phyloP scores from a whole-genome alignment of 2,888 invertebrate genomes.

The Deroplatys truncata region DNA sequence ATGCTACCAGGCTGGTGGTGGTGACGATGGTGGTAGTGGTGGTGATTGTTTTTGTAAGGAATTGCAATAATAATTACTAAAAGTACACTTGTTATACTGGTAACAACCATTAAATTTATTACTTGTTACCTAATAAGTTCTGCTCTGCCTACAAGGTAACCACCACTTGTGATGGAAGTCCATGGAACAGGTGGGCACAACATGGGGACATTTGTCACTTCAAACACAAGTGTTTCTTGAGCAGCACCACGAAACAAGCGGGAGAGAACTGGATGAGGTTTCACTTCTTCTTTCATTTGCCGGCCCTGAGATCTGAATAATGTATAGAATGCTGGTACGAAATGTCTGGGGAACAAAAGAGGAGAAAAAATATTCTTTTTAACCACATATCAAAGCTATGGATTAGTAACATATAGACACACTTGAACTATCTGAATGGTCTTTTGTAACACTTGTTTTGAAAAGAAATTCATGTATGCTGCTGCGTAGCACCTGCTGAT shows the following conservation, averaged over 20 bases:
- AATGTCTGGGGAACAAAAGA: slow-evolving; percentile 48
- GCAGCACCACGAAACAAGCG: slow-evolving; percentile 66
- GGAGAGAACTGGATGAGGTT: slow-evolving; percentile 77
- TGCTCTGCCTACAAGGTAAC: slow-evolving; percentile 67
- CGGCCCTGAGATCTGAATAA: slow-evolving; percentile 67
- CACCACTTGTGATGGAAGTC: slow-evolving; percentile 64
- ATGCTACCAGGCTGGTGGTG: too few relatives aligned
- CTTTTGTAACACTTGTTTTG: too few relatives aligned
- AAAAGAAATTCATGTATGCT: too few relatives aligned
- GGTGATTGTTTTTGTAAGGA: too few relatives aligned
- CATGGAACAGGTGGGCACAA: slow-evolving; percentile 84
- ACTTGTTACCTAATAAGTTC: slow-evolving; percentile 50
- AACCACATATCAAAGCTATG: neutral
- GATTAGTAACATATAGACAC: too few relatives aligned
- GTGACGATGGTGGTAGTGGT: too few relatives aligned
- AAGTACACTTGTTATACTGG: too few relatives aligned
- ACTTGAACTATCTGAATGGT: too few relatives aligned
- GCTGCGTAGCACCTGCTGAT: too few relatives aligned
- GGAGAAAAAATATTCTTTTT: neutral
- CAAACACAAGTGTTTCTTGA: slow-evolving; percentile 66
- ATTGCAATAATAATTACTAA: too few relatives aligned
- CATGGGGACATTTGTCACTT: slow-evolving; percentile 64
- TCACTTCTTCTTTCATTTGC: slow-evolving; percentile 54
- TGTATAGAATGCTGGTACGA: slow-evolving; percentile 74
- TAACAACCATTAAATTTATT: too few relatives aligned